A percentile compares a stretch with the other conserved stretches of the same genome.
These are phyloP conservation scores for Eupithecia centaureata DNA, from an alignment of 2,888 invertebrate genomes.

Conservation along the genomic window DNA sequence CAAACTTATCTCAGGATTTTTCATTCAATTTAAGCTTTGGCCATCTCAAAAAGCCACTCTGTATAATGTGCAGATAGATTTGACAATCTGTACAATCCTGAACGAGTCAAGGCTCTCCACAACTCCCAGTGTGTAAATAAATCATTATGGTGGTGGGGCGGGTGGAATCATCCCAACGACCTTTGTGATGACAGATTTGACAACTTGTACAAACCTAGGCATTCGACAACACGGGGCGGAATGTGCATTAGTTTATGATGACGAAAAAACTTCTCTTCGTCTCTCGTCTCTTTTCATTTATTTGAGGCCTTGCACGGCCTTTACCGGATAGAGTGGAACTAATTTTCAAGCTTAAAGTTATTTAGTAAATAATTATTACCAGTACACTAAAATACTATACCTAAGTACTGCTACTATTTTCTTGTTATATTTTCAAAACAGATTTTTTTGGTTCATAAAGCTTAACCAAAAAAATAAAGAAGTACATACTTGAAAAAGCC, in stretches of 20 bases:
- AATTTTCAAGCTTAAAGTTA: too few species aligned
- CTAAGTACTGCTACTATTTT: too few species aligned
- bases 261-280: too few species aligned
- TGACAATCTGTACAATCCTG: not conserved
- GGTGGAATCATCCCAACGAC: not conserved
- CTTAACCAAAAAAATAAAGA: not conserved
- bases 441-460: not conserved
- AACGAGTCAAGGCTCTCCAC: not conserved
- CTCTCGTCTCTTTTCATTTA: too few species aligned
- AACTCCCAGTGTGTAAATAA: not conserved
- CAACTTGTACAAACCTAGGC: not conserved
- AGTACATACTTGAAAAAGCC: constrained; percentile 11
- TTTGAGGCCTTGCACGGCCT: too few species aligned
- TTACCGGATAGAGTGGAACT: too few species aligned
- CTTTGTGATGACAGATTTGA: not conserved
- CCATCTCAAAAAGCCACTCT: not conserved
- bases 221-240: not conserved
- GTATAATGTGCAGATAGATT: not conserved
- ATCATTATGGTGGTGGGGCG: not conserved
- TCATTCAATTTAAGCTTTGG: too few species aligned
- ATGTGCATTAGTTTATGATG: too few species aligned
- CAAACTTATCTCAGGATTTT: too few species aligned
- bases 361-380: too few species aligned
- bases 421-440: too few species aligned
- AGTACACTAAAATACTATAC: too few species aligned